Evolutionary conservation across 2,888 invertebrate genomes (phyloP).

Genomic region (Napeogenes inachia): DNA sequence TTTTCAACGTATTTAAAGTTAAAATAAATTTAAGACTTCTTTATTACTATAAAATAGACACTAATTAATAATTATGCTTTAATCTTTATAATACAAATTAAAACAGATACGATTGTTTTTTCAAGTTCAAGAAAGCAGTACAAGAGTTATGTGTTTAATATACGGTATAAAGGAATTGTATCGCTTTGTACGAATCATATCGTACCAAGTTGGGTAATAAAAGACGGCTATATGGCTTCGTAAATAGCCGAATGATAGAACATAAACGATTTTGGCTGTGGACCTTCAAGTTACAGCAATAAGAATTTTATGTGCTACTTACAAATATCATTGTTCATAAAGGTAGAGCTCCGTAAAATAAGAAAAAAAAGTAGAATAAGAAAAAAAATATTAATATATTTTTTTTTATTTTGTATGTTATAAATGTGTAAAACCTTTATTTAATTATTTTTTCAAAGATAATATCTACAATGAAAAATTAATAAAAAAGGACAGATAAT

Average conservation of each 20-base stretch:
- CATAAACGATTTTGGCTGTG: constrained; percentile 35
- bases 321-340: neutral
- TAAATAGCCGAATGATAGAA: constrained; percentile 51
- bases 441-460: no score
- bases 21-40: neutral
- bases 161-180: constrained; percentile 37
- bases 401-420: no score
- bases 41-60: no score
- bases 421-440: no score
- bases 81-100: no score
- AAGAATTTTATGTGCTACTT: constrained; percentile 1
- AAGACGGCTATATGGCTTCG: constrained; percentile 49
- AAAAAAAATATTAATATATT: no score
- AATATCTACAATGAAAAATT: no score
- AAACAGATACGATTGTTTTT: neutral
- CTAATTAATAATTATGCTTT: no score
- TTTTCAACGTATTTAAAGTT: neutral
- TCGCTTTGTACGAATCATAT: constrained; percentile 47
- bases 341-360: neutral
- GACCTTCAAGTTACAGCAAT: constrained; percentile 26
- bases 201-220: constrained; percentile 53
- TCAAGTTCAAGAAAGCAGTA: neutral
- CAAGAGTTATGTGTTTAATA: constrained; percentile 6
- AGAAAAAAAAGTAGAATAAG: neutral
- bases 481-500: no score